These are phyloP conservation scores for Tyrophagus putrescentiae DNA, from an alignment of 1,140 invertebrate species.

Conservation along the genomic window DNA sequence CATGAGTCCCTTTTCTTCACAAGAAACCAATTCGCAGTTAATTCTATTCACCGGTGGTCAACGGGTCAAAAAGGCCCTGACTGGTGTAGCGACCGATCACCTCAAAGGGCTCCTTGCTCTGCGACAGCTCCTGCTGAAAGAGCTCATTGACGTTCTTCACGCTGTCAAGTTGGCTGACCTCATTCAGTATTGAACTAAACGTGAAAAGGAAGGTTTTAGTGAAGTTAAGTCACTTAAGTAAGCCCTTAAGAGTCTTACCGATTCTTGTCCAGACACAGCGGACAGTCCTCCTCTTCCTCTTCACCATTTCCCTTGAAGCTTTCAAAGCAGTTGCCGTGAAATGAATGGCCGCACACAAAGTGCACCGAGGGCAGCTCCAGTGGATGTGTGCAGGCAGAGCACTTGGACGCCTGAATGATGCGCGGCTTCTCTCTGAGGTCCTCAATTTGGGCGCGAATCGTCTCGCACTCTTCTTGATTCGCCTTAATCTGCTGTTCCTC, in stretches of 20 bases:
- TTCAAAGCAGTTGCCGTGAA: slow-evolving; percentile 80
- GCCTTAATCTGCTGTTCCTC: slow-evolving; percentile 58
- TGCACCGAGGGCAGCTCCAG: slow-evolving; percentile 82
- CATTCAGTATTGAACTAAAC: slow-evolving; percentile 13
- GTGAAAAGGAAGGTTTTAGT: background rate
- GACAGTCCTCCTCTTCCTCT: slow-evolving; percentile 71
- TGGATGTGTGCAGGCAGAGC: slow-evolving; percentile 65
- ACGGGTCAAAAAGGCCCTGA: slow-evolving; percentile 52
- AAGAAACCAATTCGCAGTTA: too few species aligned
- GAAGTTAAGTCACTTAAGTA: background rate
- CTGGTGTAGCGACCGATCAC: slow-evolving; percentile 81
- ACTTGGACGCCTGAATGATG: slow-evolving; percentile 64
- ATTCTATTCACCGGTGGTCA: too few species aligned
- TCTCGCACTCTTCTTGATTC: slow-evolving; percentile 57
- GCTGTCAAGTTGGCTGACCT: background rate
- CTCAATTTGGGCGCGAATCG: slow-evolving; percentile 56
- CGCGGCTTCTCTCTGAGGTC: slow-evolving; percentile 49
- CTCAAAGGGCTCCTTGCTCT: slow-evolving; percentile 61
- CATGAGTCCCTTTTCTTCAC: too few species aligned
- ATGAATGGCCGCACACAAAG: slow-evolving; percentile 84
- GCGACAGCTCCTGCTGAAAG: slow-evolving; percentile 33
- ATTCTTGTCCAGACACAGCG: slow-evolving; percentile 60
- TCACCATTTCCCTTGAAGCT: slow-evolving; percentile 58
- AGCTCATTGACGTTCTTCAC: background rate
- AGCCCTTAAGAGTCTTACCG: slow-evolving; percentile 25